Base-by-base conservation (phyloP, 2,113 vertebrate genomes). In the Aplodontia rufa region DNA sequence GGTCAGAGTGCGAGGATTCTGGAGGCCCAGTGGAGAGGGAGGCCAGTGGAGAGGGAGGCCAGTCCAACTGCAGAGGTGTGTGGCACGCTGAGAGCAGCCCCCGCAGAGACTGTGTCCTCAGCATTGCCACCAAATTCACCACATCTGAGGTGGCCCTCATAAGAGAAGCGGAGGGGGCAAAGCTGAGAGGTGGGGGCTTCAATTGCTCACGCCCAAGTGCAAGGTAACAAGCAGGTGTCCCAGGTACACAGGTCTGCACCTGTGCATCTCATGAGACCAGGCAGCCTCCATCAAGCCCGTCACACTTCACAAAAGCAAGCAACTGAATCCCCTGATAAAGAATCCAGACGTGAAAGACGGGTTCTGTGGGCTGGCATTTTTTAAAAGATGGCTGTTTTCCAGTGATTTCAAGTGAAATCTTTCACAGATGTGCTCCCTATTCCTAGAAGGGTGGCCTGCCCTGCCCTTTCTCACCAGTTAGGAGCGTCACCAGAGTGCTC, bases 211-310 rank as follows among this genome's bases (percentile, higher is more conserved):
- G n/a, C 28, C 42, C 2, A 37, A 13, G 24, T 47, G 2, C 47
- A 26, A 35, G 9, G 0, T 26, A 26, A 9, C 8, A 6, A 2
- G 26, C 4, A 24, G 1, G 5, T 8, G 8, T 19, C 51, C 1
- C 1, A 3, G 37, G 53, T 45, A 26, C 45, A 4, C 1, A 1
- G 4, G 3, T 5, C 0, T 1, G 1, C 40, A 1, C 24, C 0
- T 19, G 3, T 0, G 7, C 53, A 14, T 24, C 5, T 40, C 40
- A 30, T 24, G 22, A 24, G 8, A 42, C 75, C 12, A 24, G n/a
- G 45, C 20, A 4, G 26, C 8, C 1, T 30, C 32, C 6, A 0
- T 35, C 10, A 32, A 60, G 14, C 28, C 6, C 4, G 2, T n/a
- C 49, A 30, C 1, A 10, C 20, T 40, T 35, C 28, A 24, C 4